Conservation (phyloP, 2,113 vertebrate species). For the Thinocorus orbignyianus region DNA sequence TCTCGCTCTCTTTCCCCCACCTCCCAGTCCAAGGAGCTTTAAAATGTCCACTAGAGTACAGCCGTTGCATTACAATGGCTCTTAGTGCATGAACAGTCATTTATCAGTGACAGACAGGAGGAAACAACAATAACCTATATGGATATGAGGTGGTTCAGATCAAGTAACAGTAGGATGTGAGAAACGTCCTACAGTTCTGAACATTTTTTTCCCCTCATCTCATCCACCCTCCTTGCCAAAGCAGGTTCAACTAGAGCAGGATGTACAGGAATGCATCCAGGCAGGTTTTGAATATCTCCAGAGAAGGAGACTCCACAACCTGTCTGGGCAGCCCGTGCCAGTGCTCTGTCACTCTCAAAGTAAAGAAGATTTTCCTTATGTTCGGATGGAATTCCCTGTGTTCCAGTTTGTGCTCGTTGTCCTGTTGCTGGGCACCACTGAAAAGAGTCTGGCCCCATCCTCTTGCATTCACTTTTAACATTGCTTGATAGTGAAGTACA, state of each 20-base stretch:
- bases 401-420: neutral
- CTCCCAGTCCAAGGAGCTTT: neutral
- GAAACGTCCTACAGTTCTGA: neutral
- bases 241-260: neutral
- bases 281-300: neutral
- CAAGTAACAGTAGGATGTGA: neutral
- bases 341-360: neutral
- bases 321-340: neutral
- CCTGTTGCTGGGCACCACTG: too few species aligned
- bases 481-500: neutral
- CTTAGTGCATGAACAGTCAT: neutral
- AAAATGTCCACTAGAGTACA: neutral
- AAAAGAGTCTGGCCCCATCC: neutral
- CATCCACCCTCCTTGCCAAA: neutral
- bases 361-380: neutral
- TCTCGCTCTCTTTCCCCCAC: too few species aligned
- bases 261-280: neutral
- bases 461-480: neutral
- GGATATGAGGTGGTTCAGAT: neutral
- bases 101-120: neutral
- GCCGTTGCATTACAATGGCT: neutral
- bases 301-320: neutral
- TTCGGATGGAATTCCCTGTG: neutral
- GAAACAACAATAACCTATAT: slow-evolving; percentile 1
- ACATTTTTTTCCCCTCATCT: neutral